Base-by-base conservation (phyloP, 2,797 vertebrate genomes). In the Menidia menidia region DNA sequence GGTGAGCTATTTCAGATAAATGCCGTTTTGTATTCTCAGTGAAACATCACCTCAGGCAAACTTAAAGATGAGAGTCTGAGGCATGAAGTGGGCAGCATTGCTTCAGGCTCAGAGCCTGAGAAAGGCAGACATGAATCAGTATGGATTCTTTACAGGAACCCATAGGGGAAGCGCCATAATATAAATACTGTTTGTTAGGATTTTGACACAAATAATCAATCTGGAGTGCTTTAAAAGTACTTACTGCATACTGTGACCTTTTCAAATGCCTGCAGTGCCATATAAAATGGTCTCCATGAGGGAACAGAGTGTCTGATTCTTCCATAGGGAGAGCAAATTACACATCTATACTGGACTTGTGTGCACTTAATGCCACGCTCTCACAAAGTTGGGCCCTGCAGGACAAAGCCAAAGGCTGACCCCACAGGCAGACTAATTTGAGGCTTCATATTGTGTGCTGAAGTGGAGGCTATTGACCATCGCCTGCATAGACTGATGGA, bases 391-490 rank as follows among this genome's bases (percentile, higher is more conserved):
- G 54, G 71, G 74, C 77, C 87, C 79, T 6, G 16, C 59, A 73
- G 85, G 87, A 89, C 80, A 52, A 71, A 86, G 84, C 64, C 85
- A 88, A 88, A 86, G 86, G 88, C 85, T 84, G 86, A 80, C 82
- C 89, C 75, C 60, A 70, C 76, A 50, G 77, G 82, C 71, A 1
- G 67, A 80, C 82, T 90, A 88, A 91, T 91, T 88, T 91, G 84
- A 85, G 83, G 80, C 78, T 77, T 84, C 64, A 67, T 79, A 87
- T 89, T 88, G 81, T 72, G 78, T 75, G 78, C 67, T 82, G 61
- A 86, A 90, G 85, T 86, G 87, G 82, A 83, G 11, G 50, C 80
- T 88, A 85, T 89, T 90, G 89, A 89, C 87, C 78, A 80, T 71
- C 69, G 78, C 63, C 73, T 84, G 58, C 50, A 71, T 52, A 48